phyloP scores from a whole-genome alignment of 2,888 invertebrate species.

The Sabatieria punctata region DNA sequence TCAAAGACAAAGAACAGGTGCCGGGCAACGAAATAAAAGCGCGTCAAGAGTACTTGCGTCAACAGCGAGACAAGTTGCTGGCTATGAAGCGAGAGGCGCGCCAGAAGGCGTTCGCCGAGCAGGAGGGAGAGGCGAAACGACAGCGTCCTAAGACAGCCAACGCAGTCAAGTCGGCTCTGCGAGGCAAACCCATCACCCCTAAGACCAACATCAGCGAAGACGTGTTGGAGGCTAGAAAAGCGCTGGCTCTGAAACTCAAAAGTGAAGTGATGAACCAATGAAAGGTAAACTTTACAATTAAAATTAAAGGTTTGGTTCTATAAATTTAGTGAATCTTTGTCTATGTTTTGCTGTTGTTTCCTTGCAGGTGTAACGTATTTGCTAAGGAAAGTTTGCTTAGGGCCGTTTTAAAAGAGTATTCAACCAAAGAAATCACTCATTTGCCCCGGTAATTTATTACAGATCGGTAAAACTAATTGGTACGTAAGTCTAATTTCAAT shows the following conservation, averaged over 20 bases:
- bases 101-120: constrained; percentile 42
- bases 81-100: constrained; percentile 72
- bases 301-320: too few relatives aligned
- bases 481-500: too few relatives aligned
- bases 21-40: constrained; percentile 46
- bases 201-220: constrained; percentile 31
- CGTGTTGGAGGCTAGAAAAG: constrained; percentile 59
- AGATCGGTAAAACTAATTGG: too few relatives aligned
- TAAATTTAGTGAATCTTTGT: too few relatives aligned
- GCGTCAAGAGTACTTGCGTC: constrained; percentile 65
- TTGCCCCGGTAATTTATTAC: too few relatives aligned
- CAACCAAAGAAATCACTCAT: too few relatives aligned
- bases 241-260: constrained; percentile 64
- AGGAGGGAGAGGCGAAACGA: constrained; percentile 30
- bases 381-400: too few relatives aligned
- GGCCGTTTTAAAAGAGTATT: too few relatives aligned
- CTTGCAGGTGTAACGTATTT: too few relatives aligned
- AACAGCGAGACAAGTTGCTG: constrained; percentile 74
- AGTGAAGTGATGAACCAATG: constrained; percentile 72
- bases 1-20: not conserved
- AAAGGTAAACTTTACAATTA: too few relatives aligned
- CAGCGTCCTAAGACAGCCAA: constrained; percentile 54
- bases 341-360: too few relatives aligned
- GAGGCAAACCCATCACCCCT: constrained; percentile 33
- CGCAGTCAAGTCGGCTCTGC: constrained; percentile 50